These are phyloP conservation scores for Amphimallon solstitiale DNA, from an alignment of 2,888 invertebrate genomes.

Conservation along the genomic window DNA sequence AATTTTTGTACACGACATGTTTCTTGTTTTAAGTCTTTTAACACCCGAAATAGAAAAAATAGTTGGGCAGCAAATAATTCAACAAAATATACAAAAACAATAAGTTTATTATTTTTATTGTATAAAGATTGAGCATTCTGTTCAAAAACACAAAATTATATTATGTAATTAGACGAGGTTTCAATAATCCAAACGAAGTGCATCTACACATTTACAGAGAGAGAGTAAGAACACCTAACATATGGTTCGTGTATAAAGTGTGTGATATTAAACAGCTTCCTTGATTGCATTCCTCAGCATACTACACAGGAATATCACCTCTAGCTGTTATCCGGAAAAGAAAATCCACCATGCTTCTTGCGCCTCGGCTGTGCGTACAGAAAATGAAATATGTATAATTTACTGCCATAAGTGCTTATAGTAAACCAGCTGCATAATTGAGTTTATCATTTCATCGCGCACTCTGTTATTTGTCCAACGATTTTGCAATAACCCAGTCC, in stretches of 20 bases:
- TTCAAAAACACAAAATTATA: no score
- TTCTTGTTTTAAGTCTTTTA: no score
- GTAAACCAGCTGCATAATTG: slow-evolving; percentile 46
- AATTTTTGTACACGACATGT: no score
- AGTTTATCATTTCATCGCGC: slow-evolving; percentile 48
- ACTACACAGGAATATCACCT: slow-evolving; percentile 22
- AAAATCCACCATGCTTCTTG: slow-evolving; percentile 1
- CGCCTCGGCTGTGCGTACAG: slow-evolving; percentile 1
- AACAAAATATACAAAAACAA: no score
- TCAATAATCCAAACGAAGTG: no score
- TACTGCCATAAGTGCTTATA: slow-evolving; percentile 16
- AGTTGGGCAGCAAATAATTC: no score
- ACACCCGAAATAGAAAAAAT: no score
- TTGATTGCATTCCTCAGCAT: not conserved
- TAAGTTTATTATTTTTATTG: no score
- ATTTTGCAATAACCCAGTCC: slow-evolving; percentile 44
- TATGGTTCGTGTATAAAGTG: not conserved
- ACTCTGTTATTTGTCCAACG: slow-evolving; percentile 50
- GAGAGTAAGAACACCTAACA: not conserved
- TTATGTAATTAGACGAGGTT: no score
- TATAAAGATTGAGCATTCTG: no score
- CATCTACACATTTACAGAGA: not conserved
- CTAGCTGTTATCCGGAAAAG: slow-evolving; percentile 12
- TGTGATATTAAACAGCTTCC: slow-evolving; percentile 13
- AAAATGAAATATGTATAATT: slow-evolving; percentile 19